A percentile compares a stretch with the other conserved stretches of the same genome.
These are phyloP conservation scores for Pipistrellus nathusii DNA, from an alignment of 2,797 vertebrate species.

Conservation along the genomic window DNA sequence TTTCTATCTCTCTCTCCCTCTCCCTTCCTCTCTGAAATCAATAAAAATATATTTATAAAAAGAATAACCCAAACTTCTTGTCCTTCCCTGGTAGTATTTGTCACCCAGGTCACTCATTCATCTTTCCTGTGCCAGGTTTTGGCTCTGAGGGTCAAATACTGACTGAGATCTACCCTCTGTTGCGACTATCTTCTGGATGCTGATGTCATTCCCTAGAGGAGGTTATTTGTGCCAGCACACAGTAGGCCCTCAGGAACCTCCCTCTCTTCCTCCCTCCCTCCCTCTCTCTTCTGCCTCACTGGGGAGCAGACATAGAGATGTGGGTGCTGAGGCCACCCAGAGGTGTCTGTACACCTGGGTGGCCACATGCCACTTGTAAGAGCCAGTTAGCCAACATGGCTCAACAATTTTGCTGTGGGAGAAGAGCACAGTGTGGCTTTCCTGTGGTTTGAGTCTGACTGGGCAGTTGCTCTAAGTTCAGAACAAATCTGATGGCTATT, in stretches of 20 bases:
- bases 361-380: neutral
- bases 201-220: neutral
- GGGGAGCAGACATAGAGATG: neutral
- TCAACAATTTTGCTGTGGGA: neutral
- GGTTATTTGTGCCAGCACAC: neutral
- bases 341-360: neutral
- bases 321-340: neutral
- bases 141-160: neutral
- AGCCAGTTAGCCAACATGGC: neutral
- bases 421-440: fast-evolving
- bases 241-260: neutral
- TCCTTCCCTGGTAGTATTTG: neutral
- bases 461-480: neutral
- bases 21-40: no score
- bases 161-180: neutral
- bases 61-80: neutral
- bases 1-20: no score
- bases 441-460: neutral
- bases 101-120: neutral
- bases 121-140: neutral
- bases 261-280: neutral
- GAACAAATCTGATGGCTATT: neutral
- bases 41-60: neutral
- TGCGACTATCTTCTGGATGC: neutral
- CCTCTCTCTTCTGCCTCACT: neutral